phyloP scores from a whole-genome alignment of 2,113 vertebrate genomes.

The Thryonomys swinderianus region DNA sequence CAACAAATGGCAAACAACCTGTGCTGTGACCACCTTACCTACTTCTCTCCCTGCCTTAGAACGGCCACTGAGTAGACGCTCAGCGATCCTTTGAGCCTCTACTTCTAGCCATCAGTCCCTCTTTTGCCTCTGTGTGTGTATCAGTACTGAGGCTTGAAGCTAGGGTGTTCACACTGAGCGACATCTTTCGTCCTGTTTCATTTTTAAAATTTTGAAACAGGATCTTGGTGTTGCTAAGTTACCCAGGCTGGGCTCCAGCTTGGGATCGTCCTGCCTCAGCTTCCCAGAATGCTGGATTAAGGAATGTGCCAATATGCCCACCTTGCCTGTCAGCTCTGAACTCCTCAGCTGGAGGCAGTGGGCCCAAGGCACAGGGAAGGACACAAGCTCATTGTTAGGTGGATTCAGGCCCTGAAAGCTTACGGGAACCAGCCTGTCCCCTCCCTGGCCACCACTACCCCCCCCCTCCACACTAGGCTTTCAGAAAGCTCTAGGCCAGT shows the following conservation, averaged over 20 bases:
- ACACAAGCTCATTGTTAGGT: background rate
- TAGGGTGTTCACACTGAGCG: background rate
- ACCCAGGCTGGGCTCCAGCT: background rate
- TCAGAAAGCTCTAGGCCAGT: too few species aligned
- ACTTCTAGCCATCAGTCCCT: background rate
- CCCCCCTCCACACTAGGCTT: too few species aligned
- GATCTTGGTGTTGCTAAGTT: background rate
- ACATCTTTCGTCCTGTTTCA: background rate
- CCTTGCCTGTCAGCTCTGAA: background rate
- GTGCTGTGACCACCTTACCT: background rate
- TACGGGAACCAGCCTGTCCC: background rate
- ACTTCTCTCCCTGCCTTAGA: background rate
- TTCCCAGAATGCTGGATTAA: background rate
- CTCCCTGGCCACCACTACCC: background rate
- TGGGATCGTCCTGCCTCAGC: background rate
- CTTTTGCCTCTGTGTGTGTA: too few species aligned
- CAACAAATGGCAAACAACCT: accelerated
- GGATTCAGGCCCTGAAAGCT: background rate
- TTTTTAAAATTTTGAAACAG: background rate
- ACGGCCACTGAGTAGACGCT: background rate
- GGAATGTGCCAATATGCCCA: background rate
- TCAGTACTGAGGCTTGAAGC: background rate
- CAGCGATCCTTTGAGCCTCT: background rate
- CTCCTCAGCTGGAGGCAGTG: background rate
- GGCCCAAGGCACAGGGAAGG: background rate